Evolutionary conservation across 2,888 invertebrate genomes (phyloP).

Genomic region (Diarsia mendica): DNA sequence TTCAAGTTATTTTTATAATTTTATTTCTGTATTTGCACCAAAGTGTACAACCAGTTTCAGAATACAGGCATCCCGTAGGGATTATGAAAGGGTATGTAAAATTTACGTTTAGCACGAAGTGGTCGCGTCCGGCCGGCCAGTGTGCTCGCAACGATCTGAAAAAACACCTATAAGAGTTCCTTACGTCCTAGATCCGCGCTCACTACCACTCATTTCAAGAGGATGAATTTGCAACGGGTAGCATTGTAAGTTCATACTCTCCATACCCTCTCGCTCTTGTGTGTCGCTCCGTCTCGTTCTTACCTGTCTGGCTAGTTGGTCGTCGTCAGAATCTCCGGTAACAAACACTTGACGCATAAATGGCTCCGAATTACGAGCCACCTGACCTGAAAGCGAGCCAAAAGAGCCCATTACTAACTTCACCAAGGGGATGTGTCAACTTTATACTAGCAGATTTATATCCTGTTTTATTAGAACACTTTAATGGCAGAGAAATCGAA

Average conservation of each 20-base stretch:
- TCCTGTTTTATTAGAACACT: constrained; percentile 40
- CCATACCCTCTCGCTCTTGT: constrained; percentile 48
- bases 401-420: constrained; percentile 82
- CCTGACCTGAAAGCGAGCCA: constrained; percentile 92
- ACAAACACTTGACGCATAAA: constrained; percentile 98
- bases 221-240: constrained; percentile 81
- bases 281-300: constrained; percentile 69
- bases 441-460: constrained; percentile 42
- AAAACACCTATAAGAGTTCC: constrained; percentile 83
- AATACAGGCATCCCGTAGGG: constrained; percentile 60
- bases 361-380: constrained; percentile 98
- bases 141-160: constrained; percentile 84
- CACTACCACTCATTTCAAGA: constrained; percentile 60
- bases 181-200: constrained; percentile 72
- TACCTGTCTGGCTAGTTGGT: constrained; percentile 93
- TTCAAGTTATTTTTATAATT: neutral
- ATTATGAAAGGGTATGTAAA: constrained; percentile 72
- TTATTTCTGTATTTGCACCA: neutral
- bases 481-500: constrained; percentile 46
- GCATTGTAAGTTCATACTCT: constrained; percentile 84
- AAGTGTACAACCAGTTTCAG: constrained; percentile 21
- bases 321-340: constrained; percentile 91
- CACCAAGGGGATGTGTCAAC: constrained; percentile 60
- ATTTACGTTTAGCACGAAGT: constrained; percentile 84
- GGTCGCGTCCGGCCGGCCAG: constrained; percentile 76